A percentile compares a stretch with the other conserved stretches of the same genome.
Conservation (phyloP, 2,113 vertebrate genomes). For the Phycodurus eques region DNA sequence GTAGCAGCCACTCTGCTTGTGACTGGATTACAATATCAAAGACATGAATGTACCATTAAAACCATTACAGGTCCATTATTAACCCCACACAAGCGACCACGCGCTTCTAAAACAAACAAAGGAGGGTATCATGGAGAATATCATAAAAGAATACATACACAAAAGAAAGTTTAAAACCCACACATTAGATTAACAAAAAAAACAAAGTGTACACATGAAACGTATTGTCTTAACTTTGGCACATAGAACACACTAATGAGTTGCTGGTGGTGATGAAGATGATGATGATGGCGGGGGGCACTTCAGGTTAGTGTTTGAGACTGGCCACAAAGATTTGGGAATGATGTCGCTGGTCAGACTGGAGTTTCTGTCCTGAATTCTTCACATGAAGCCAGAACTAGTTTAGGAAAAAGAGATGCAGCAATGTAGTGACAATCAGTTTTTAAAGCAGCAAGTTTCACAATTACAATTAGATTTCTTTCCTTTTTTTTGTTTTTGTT, state of each 20-base stretch:
- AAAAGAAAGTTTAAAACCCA: slow-evolving; percentile 34
- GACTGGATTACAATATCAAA: background rate
- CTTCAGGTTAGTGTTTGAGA: slow-evolving; percentile 41
- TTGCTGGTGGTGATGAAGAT: slow-evolving; percentile 15
- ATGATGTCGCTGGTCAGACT: slow-evolving; percentile 33
- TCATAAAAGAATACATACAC: slow-evolving; percentile 9
- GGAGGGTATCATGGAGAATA: background rate
- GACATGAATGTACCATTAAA: slow-evolving; percentile 2
- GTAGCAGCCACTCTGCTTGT: background rate
- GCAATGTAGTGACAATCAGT: background rate
- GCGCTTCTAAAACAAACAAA: slow-evolving; percentile 1
- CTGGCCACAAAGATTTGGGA: slow-evolving; percentile 30
- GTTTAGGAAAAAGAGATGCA: background rate
- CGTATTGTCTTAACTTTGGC: slow-evolving; percentile 50
- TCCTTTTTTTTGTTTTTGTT: no score
- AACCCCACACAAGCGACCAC: background rate
- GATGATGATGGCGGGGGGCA: background rate
- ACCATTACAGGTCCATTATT: slow-evolving; percentile 1
- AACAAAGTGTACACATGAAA: slow-evolving; percentile 28
- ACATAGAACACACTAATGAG: slow-evolving; percentile 21
- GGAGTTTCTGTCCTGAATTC: slow-evolving; percentile 13
- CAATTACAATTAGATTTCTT: background rate
- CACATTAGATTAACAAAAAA: slow-evolving; percentile 31
- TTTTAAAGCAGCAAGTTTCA: background rate
- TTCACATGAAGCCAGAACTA: slow-evolving; percentile 78